Conservation (phyloP, 2,888 invertebrate species). For the Dasysyrphus albostriatus region DNA sequence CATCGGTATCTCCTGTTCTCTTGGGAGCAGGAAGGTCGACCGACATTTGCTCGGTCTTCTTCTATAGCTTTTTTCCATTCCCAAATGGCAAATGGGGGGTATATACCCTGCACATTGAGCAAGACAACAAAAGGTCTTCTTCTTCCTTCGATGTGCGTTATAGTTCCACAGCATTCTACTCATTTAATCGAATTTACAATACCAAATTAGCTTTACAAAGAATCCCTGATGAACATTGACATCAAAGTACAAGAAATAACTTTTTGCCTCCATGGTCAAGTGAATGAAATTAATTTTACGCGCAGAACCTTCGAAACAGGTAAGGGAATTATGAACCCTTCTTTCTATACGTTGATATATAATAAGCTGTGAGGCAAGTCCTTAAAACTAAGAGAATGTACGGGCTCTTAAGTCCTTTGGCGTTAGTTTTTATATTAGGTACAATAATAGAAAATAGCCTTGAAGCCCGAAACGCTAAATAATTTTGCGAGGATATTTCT, state of each 20-base stretch:
- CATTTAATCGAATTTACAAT: constrained; percentile 65
- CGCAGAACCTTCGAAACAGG: constrained; percentile 31
- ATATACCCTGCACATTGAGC: background rate
- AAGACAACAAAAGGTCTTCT: background rate
- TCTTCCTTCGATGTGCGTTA: constrained; percentile 4
- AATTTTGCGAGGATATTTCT: constrained; percentile 59
- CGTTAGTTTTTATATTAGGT: constrained; percentile 30
- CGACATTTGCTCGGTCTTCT: constrained; percentile 17
- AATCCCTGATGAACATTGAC: constrained; percentile 46
- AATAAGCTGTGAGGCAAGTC: background rate
- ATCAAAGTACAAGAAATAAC: constrained; percentile 51
- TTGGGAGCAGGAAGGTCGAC: constrained; percentile 40
- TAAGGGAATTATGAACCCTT: constrained; percentile 30
- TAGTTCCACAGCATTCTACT: constrained; percentile 19
- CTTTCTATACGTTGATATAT: background rate
- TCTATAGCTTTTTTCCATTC: background rate
- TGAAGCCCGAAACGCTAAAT: constrained; percentile 54
- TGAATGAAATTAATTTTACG: constrained; percentile 71
- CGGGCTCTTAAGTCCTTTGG: constrained; percentile 14
- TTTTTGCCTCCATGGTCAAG: constrained; percentile 59
- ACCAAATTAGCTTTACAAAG: constrained; percentile 69
- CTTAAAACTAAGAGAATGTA: background rate
- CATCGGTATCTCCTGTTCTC: constrained; percentile 32
- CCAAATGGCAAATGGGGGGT: constrained; percentile 18
- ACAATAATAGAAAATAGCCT: constrained; percentile 47